Evolutionary conservation across 2,797 vertebrate species (phyloP), one percentile per base, ranked within the genome.

Genomic region (Myripristis jacobus): DNA sequence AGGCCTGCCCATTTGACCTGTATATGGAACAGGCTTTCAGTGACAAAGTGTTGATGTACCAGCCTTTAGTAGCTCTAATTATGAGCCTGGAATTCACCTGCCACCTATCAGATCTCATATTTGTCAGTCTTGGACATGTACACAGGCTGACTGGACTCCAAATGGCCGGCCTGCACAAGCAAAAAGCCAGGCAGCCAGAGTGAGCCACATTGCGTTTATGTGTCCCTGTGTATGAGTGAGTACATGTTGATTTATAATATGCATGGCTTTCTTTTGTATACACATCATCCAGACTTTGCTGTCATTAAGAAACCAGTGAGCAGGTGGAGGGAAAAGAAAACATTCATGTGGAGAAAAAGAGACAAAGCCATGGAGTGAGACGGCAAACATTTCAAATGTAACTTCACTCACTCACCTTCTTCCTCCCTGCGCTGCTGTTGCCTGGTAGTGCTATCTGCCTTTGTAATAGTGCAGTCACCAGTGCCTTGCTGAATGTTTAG

Each of bases 401-500:
- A 51, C 58, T 29, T 72, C 68, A 73, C 48, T 78, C 66, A 47
- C 55, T 36, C 44, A 62, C 25, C 44, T 62, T 48, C 21, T n/a
- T 44, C 18, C 27, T 21, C 52, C 6, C 4, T 11, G 36, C 44
- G 53, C 34, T n/a, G 25, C 10, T 44, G 41, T 21, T 22, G 24
- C 12, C 41, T 59, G 43, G 18, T 60, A 64, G 51, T 59, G 61
- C 62, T 66, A 50, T 63, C 69, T 15, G 44, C 68, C 65, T 82
- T 41, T 68, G 38, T 38, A 55, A 64, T 10, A 41, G 52, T 31
- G 9, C 18, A 18, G 62, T 69, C 74, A 61, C 64, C 73, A 22
- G 63, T 68, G 55, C 66, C 51, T 58, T 41, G 43, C 54, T 73
- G 53, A 52, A 54, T 77, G 58, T 79, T 84, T 56, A 52, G 60